phyloP scores from a whole-genome alignment of 2,888 invertebrate species.

The Lamproptera curius region DNA sequence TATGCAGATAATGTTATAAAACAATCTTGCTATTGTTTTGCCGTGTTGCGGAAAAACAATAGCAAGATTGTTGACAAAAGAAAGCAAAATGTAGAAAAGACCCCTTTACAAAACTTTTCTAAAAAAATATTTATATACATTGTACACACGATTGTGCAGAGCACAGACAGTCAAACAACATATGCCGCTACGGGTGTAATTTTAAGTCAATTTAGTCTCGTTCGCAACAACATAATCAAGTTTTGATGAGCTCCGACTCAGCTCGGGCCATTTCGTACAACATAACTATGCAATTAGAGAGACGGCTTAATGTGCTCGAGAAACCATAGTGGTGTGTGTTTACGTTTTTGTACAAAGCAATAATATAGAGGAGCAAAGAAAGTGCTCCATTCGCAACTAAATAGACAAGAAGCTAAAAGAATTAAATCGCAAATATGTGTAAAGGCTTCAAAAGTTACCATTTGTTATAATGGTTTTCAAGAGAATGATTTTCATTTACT shows the following conservation, averaged over 20 bases:
- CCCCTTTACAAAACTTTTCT: background rate
- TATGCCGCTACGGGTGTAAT: slow-evolving; percentile 1
- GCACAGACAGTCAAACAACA: background rate
- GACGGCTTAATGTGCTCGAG: slow-evolving; percentile 2
- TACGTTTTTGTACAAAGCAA: background rate
- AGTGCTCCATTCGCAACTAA: too few species aligned
- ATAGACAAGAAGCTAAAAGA: too few species aligned
- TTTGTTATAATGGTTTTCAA: too few species aligned
- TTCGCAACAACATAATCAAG: slow-evolving; percentile 18
- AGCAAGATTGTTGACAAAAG: background rate
- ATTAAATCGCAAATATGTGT: too few species aligned
- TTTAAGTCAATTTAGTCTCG: slow-evolving; percentile 8
- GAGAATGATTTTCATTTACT: too few species aligned
- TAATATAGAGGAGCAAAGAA: background rate
- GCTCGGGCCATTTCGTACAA: slow-evolving; percentile 3
- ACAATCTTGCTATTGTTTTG: background rate
- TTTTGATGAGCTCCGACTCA: slow-evolving; percentile 14
- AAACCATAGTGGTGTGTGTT: background rate
- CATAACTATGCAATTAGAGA: slow-evolving; percentile 3
- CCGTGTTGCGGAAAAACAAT: too few species aligned
- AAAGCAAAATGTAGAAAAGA: too few species aligned
- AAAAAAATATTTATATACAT: background rate
- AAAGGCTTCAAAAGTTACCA: too few species aligned
- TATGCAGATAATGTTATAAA: background rate
- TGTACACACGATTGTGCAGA: background rate